A percentile compares a stretch with the other conserved stretches of the same genome.
Conservation (phyloP, 2,797 vertebrate genomes). For the Anguilla obscura region DNA sequence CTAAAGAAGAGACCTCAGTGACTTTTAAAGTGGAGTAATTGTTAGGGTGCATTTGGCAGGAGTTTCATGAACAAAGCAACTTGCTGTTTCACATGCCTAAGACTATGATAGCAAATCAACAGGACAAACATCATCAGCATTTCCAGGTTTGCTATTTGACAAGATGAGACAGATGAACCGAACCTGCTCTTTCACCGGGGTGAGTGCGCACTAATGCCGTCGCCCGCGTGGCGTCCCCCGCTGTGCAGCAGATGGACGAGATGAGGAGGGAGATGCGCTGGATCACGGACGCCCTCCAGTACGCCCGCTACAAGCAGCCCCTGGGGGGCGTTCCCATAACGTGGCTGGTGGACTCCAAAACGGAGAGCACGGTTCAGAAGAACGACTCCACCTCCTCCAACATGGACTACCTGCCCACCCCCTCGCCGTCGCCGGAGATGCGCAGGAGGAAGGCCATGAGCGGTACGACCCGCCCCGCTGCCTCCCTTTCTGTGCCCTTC, state of each 20-base stretch:
- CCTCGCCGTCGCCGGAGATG: slow-evolving; percentile 83
- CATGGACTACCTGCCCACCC: slow-evolving; percentile 87
- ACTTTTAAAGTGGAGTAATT: neutral
- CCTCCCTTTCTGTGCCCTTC: neutral
- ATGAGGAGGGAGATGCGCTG: slow-evolving; percentile 86
- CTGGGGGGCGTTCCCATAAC: slow-evolving; percentile 77
- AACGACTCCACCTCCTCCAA: slow-evolving; percentile 89
- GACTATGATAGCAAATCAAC: too few species aligned
- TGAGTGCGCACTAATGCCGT: neutral
- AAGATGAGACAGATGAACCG: neutral
- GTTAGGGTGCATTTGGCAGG: neutral
- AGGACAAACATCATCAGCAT: too few species aligned
- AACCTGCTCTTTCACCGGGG: neutral
- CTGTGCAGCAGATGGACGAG: slow-evolving; percentile 82
- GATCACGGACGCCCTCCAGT: slow-evolving; percentile 93
- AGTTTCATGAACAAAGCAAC: neutral
- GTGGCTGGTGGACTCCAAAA: slow-evolving; percentile 75
- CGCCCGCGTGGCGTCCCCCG: neutral
- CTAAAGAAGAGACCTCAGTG: neutral
- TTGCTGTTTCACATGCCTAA: neutral
- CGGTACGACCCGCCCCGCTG: slow-evolving; percentile 70
- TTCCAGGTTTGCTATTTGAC: too few species aligned
- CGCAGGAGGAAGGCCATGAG: slow-evolving; percentile 76
- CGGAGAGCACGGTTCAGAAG: slow-evolving; percentile 77
- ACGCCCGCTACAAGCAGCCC: slow-evolving; percentile 89